Evolutionary conservation across 2,888 invertebrate species (phyloP), one percentile per base, ranked within the genome.

Genomic region (Ectemnius continuus): DNA sequence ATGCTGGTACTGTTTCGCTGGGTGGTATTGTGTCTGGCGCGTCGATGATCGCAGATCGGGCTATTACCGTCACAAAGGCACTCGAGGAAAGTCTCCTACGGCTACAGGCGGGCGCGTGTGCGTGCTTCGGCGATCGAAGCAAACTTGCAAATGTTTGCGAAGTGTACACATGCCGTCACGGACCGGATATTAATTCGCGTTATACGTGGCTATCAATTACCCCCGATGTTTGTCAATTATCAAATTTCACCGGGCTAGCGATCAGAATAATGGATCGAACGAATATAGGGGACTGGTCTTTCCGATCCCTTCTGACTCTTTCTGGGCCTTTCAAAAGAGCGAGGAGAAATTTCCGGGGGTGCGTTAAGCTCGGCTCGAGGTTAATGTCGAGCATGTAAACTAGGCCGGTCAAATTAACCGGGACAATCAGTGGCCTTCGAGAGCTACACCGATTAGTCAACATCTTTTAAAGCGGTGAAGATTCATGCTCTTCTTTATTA

Each of bases 181-280:
- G 73, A 79, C 78, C 75, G 82, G 80, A 86, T 83, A 83, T 86
- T 84, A 85, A 85, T 81, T 84, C 78, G 62, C 64, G 70, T 68
- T 71, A 67, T 67, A 61, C n/a, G 8, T 64, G 70, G 73, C 70
- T 71, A 79, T 82, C 78, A 78, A 74, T 85, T 81, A 77, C 66
- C 66, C 65, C 62, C 61, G 47, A 60, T 76, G 80, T 81, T 85
- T 78, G 74, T 75, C 75, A 76, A 77, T 73, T 79, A 75, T 85
- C 82, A 67, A 81, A 75, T 84, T 84, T 78, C 84, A 47, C 64
- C 45, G 18, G 16, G 14, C 58, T 45, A 48, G n/a, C 20, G 45
- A 11, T 18, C 14, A 62, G 57, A 73, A 23, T 58, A 71, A 77
- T 58, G 57, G 46, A 47, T 5, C 46, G 28, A 65, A 26, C 28